Percentiles rank a stretch among this genome's conserved stretches.
Evolutionary conservation across 2,888 invertebrate genomes (phyloP).

Genomic region (Poecilus cupreus): DNA sequence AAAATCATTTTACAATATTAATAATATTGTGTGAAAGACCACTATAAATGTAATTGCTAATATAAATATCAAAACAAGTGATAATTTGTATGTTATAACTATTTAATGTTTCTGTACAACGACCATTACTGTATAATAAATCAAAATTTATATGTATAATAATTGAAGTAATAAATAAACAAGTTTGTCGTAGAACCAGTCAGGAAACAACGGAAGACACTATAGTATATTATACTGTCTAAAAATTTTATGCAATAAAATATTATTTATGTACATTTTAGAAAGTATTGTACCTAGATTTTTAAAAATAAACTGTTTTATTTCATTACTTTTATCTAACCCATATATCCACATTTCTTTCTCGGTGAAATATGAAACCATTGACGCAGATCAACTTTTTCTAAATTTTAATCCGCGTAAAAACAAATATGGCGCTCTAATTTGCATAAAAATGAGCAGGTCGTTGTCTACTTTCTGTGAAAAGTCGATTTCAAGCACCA

Average conservation of each 20-base stretch:
- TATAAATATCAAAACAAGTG: not conserved
- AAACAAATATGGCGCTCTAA: not conserved
- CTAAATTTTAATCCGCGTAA: not conserved
- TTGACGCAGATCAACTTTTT: slow-evolving; percentile 28
- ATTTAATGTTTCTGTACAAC: too few species aligned
- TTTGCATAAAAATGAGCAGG: slow-evolving; percentile 2
- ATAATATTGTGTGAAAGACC: too few species aligned
- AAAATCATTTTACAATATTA: too few species aligned
- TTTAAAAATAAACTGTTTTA: not conserved
- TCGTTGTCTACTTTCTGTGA: slow-evolving; percentile 43
- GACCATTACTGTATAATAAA: too few species aligned
- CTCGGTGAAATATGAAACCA: slow-evolving; percentile 17
- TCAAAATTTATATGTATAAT: too few species aligned
- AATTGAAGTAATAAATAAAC: too few species aligned
- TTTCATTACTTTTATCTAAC: not conserved
- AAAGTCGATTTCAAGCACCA: slow-evolving; percentile 54
- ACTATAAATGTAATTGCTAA: too few species aligned
- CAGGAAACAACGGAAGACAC: not conserved
- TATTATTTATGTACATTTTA: slow-evolving; percentile 1
- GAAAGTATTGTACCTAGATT: not conserved
- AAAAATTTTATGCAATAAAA: not conserved
- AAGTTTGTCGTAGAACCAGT: not conserved
- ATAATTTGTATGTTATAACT: too few species aligned
- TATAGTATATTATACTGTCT: not conserved
- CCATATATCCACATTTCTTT: slow-evolving; percentile 20